These are phyloP conservation scores for Barnardius zonarius DNA, from an alignment of 2,113 vertebrate species.

Conservation along the genomic window DNA sequence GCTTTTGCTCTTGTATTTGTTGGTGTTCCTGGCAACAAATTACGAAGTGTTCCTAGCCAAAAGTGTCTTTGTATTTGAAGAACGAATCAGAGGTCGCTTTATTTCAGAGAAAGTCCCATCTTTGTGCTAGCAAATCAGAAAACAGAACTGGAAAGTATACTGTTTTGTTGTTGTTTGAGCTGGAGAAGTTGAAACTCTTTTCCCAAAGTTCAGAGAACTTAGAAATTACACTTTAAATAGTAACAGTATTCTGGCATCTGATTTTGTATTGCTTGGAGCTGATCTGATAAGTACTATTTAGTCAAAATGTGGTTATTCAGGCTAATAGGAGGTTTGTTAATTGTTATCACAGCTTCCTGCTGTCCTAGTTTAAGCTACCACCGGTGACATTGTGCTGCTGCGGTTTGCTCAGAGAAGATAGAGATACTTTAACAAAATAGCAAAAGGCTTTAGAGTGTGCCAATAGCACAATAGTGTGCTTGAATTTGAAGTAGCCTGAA, in stretches of 20 bases:
- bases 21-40: background rate
- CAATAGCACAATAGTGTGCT: background rate
- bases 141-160: background rate
- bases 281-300: background rate
- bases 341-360: background rate
- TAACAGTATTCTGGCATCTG: background rate
- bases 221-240: background rate
- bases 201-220: background rate
- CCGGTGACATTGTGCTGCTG: background rate
- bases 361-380: background rate
- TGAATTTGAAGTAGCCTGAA: background rate
- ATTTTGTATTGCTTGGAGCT: background rate
- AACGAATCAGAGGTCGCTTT: accelerated
- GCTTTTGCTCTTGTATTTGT: background rate
- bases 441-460: background rate
- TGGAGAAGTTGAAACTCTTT: background rate
- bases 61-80: background rate
- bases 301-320: background rate
- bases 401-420: background rate
- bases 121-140: background rate
- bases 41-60: background rate
- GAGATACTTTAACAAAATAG: background rate
- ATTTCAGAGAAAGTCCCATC: background rate
- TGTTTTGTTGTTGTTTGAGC: background rate
- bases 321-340: background rate